Percentiles rank a stretch among this genome's conserved stretches.
Evolutionary conservation across 2,888 invertebrate species (phyloP).

Genomic region (Apocheima hispidaria): DNA sequence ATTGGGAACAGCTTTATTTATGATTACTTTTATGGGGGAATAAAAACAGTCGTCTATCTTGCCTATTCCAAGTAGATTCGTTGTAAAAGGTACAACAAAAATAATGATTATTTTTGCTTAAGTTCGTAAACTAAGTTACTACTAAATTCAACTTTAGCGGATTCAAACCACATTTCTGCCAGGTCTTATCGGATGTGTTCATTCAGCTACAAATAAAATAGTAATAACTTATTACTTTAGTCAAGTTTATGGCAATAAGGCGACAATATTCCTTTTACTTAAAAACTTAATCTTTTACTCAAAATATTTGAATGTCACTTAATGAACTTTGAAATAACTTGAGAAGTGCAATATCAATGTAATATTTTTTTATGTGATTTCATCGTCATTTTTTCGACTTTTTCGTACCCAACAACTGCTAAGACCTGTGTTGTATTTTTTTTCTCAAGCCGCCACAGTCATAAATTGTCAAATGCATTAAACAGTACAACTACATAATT

Average conservation of each 20-base stretch:
- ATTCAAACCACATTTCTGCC: neutral
- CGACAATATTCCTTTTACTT: constrained; percentile 12
- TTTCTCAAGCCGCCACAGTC: constrained; percentile 5
- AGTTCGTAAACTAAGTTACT: neutral
- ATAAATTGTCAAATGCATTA: neutral
- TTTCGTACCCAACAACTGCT: constrained; percentile 1
- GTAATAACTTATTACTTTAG: neutral
- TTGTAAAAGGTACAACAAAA: neutral
- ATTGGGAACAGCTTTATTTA: too few relatives aligned
- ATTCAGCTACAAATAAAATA: constrained; percentile 6
- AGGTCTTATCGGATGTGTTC: constrained; percentile 6
- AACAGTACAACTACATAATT: neutral
- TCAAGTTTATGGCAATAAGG: neutral
- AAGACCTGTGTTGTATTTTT: constrained; percentile 12
- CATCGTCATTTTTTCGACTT: too few relatives aligned
- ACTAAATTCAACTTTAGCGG: constrained; percentile 7
- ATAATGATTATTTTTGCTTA: too few relatives aligned
- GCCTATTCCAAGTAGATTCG: neutral
- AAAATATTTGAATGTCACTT: neutral
- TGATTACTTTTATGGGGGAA: too few relatives aligned
- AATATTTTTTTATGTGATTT: neutral
- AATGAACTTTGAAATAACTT: neutral
- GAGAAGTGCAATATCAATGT: neutral
- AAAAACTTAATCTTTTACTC: constrained; percentile 15
- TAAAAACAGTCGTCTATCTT: too few relatives aligned